A percentile compares a stretch with the other conserved stretches of the same genome.
phyloP scores from a whole-genome alignment of 2,113 vertebrate genomes.

The Gracilinanus agilis region DNA sequence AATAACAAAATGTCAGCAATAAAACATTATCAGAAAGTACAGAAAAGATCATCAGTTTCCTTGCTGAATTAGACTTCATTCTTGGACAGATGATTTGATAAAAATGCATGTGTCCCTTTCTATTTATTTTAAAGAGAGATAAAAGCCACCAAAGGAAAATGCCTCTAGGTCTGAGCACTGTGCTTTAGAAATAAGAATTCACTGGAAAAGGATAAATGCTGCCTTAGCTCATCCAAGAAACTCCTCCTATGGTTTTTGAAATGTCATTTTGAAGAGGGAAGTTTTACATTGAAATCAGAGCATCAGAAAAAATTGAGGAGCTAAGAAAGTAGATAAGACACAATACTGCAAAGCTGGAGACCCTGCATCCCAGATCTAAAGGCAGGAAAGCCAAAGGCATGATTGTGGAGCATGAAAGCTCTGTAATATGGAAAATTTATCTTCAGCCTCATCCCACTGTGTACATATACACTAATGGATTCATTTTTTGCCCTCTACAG shows the following conservation, averaged over 20 bases:
- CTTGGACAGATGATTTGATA: conserved; percentile 63
- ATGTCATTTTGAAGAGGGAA: conserved; percentile 11
- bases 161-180: conserved; percentile 26
- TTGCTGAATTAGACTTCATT: conserved; percentile 45
- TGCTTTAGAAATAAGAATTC: conserved; percentile 54
- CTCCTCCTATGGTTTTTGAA: conserved; percentile 57
- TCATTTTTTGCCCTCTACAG: not conserved
- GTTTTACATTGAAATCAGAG: not conserved
- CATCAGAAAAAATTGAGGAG: conserved; percentile 3
- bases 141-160: conserved; percentile 56
- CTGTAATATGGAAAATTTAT: not conserved
- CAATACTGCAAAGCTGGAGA: not conserved
- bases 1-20: conserved; percentile 63
- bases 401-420: not conserved
- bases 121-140: conserved; percentile 67
- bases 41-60: conserved; percentile 21
- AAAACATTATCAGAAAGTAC: conserved; percentile 62
- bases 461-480: not conserved
- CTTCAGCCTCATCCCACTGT: not conserved
- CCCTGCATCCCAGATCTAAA: not conserved
- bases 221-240: conserved; percentile 50
- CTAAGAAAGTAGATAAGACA: not conserved
- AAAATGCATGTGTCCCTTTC: conserved; percentile 65
- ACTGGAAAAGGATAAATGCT: conserved; percentile 18
- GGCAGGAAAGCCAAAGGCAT: not conserved